Percentiles rank a stretch among this genome's conserved stretches.
Conservation (phyloP, 2,888 invertebrate species). For the Eumerus sabulonum region DNA sequence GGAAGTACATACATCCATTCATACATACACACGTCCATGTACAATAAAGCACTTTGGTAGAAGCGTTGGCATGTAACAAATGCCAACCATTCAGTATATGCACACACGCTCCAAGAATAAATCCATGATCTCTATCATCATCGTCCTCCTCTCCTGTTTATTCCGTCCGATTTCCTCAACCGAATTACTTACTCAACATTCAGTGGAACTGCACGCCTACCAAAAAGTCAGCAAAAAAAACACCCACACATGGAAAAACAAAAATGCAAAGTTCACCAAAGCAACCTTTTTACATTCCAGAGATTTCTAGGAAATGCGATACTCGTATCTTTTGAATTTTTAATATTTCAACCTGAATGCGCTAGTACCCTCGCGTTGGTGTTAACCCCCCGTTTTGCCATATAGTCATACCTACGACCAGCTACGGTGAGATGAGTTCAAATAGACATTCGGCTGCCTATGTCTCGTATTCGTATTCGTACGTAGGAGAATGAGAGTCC, state of each 20-base stretch:
- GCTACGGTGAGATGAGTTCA: conserved; percentile 20
- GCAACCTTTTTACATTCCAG: conserved; percentile 47
- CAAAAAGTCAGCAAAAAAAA: background rate
- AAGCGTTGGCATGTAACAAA: conserved; percentile 28
- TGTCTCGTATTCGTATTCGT: background rate
- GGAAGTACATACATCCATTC: too few relatives aligned
- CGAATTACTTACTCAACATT: conserved; percentile 48
- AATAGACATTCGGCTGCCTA: conserved; percentile 15
- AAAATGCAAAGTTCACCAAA: conserved; percentile 2
- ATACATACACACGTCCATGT: too few relatives aligned
- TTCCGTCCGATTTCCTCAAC: conserved; percentile 43
- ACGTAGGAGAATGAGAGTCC: background rate
- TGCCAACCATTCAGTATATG: conserved; percentile 13
- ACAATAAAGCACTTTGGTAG: too few relatives aligned
- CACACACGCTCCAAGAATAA: conserved; percentile 5
- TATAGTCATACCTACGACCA: background rate
- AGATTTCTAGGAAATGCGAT: conserved; percentile 60
- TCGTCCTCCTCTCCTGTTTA: conserved; percentile 31
- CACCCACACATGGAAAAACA: conserved; percentile 3
- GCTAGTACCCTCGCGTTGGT: conserved; percentile 26
- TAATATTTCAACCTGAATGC: conserved; percentile 57
- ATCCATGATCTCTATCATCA: conserved; percentile 11
- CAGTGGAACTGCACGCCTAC: conserved; percentile 19
- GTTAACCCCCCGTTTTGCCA: conserved; percentile 20
- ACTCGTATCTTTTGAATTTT: conserved; percentile 54